Evolutionary conservation across 2,797 vertebrate species (phyloP), one percentile per base, ranked within the genome.

Genomic region (Phataginus tricuspis): DNA sequence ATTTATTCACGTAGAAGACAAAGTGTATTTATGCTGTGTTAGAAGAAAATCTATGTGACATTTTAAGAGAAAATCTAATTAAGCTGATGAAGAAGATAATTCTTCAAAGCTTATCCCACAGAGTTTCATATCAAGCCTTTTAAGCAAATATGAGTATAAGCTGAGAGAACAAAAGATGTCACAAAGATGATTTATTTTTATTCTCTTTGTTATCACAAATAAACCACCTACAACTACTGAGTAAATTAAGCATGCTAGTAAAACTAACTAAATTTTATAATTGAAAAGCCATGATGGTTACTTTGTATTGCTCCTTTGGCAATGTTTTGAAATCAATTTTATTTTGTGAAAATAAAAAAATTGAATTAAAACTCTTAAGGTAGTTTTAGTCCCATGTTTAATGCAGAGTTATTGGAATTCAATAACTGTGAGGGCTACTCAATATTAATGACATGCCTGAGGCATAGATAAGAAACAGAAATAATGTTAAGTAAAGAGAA

Each of bases 71-170:
- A 90, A 90, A 78, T 59, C 2, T 5, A 85, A 12, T 85, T 71
- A 91, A 88, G 13, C 82, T 7, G 6, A 34, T 71, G 31, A 77
- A 79, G 53, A 77, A 86, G n/a, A 68, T 78, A 13, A 83, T 79
- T 95, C 94, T 95, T 27, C 34, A 86, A 91, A 96, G 85, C 19
- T 42, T 49, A 86, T 74, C 31, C 45, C 18, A 74, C 18, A 74
- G 19, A 64, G 34, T 86, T 51, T 0, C 11, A 42, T 21, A 74
- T 42, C 4, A 90, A 64, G 18, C 1, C 34, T 83, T 88, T 86
- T 85, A 66, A 72, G 15, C 71, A 91, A 83, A 86, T 72, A 42
- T 21, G 63, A 91, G n/a, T 7, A 80, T 79, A 90, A 53, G 21
- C 34, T 91, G 31, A 95, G 18, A 77, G 27, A 96, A 86, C 25